Evolutionary conservation across 92 coral and sea anemone species (phyloP), one percentile per base, ranked within the genome.

Genomic region (Parazoanthus atlanticus): DNA sequence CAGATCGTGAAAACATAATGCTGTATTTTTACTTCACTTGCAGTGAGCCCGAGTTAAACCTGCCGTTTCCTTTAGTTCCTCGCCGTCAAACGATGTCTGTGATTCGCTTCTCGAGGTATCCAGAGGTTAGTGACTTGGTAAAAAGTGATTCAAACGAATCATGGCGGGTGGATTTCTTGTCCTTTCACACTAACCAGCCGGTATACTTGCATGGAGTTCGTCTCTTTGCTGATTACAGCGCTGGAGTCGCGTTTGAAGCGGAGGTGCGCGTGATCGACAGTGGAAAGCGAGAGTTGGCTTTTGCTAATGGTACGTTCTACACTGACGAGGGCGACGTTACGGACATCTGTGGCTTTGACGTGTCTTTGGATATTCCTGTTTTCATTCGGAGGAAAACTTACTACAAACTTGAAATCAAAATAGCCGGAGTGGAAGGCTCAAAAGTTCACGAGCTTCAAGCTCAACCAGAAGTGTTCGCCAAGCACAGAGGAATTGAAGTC

Each of bases 401-500:
- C 79, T 84, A 70, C 47, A 84, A 29, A 49, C 79, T 84, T 70
- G 87, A 84, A 70, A 58, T 69, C 65, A 84, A 70, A 21, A 69
- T 84, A 70, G 41, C 66, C 15, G 87, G 78, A 84, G 66, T 70
- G 6, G 77, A 29, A 11, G 87, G 65, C n/a, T 84, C 87, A 70
- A 84, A 5, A 32, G 78, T 84, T 69, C 15, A 69, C 40, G 36
- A 49, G 78, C 78, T 84, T 85, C 90, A 66, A 36, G 41, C 64
- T 31, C 52, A 30, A 47, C 80, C 90, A 40, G 19, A 21, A 64
- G 82, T 52, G 54, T 38, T 56, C 40, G 91, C 84, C 16, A 88
- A 84, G 76, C 71, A 84, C 21, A 88, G 82, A 28, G 93, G 93
- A 31, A 74, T 91, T 46, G 89, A 91, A 23, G 89, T 91, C 74